phyloP scores from a whole-genome alignment of 2,797 vertebrate species.

The Myiotriccus ornatus region DNA sequence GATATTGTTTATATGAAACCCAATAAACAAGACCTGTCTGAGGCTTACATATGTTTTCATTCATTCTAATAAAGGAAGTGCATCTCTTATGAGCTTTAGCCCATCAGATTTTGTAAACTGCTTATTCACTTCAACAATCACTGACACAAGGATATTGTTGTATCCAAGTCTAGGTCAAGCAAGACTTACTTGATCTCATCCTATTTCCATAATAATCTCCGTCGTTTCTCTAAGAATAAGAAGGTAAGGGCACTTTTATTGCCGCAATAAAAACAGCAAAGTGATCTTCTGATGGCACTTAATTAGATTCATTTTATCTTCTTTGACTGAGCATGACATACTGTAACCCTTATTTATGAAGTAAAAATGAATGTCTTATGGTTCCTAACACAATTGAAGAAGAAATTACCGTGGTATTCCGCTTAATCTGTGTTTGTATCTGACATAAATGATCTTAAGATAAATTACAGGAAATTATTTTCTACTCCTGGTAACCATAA shows the following conservation, averaged over 20 bases:
- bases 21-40: constrained; percentile 48
- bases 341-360: constrained; percentile 72
- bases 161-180: constrained; percentile 54
- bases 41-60: constrained; percentile 56
- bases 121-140: constrained; percentile 40
- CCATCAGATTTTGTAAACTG: constrained; percentile 39
- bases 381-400: constrained; percentile 69
- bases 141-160: constrained; percentile 57
- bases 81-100: constrained; percentile 48
- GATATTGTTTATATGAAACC: constrained; percentile 56
- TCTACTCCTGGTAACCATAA: constrained; percentile 77
- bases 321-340: constrained; percentile 71
- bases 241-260: constrained; percentile 76
- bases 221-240: constrained; percentile 71
- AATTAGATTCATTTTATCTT: constrained; percentile 77
- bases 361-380: constrained; percentile 72
- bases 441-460: constrained; percentile 80
- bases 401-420: constrained; percentile 67
- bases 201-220: constrained; percentile 73
- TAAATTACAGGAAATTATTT: constrained; percentile 81
- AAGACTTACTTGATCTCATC: constrained; percentile 58
- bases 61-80: constrained; percentile 65
- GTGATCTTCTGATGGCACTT: constrained; percentile 73
- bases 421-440: constrained; percentile 76
- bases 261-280: constrained; percentile 73